Evolutionary conservation across 2,113 vertebrate genomes (phyloP).

Genomic region (Cariama cristata): DNA sequence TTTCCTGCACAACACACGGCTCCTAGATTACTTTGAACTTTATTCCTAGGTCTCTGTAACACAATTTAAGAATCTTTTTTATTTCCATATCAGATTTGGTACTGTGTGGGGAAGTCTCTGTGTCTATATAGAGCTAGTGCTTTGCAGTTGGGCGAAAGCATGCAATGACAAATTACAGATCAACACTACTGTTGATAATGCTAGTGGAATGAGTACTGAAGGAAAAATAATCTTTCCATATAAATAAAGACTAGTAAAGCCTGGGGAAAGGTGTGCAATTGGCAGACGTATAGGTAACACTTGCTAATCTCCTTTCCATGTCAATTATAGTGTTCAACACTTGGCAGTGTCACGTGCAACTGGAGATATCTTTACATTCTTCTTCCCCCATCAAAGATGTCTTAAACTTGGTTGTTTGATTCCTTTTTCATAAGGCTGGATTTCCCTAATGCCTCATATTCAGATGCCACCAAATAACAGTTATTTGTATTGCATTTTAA

Average conservation of each 20-base stretch:
- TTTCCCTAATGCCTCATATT: neutral
- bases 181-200: neutral
- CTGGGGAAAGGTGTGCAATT: neutral
- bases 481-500: neutral
- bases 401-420: neutral
- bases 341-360: neutral
- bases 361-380: neutral
- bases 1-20: neutral
- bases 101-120: neutral
- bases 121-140: fast-evolving
- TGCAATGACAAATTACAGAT: neutral
- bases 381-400: neutral
- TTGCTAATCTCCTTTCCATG: neutral
- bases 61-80: neutral
- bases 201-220: neutral
- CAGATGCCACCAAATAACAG: neutral
- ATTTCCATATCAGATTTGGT: neutral
- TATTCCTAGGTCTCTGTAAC: neutral
- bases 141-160: neutral
- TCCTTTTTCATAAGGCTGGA: neutral
- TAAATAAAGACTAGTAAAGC: neutral
- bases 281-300: neutral
- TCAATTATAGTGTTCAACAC: neutral
- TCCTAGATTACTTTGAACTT: neutral
- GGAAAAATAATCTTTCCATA: neutral